These are phyloP conservation scores for Otolemur garnettii DNA, from an alignment of 2,113 vertebrate genomes.

Conservation along the genomic window DNA sequence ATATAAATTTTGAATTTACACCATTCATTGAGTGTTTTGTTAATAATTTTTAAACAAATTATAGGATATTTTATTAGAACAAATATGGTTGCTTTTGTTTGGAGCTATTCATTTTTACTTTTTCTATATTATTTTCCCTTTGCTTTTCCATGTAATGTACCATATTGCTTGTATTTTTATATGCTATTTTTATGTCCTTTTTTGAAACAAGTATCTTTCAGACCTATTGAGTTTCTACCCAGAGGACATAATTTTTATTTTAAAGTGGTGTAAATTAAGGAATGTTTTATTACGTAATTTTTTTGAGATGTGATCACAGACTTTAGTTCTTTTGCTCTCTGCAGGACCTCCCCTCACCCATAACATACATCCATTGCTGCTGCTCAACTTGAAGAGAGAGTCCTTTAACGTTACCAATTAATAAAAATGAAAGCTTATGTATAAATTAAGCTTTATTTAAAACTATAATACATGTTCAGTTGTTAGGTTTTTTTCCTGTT, in stretches of 20 bases:
- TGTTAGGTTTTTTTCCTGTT: neutral
- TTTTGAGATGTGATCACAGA: slow-evolving; percentile 33
- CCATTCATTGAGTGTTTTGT: neutral
- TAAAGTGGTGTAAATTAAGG: slow-evolving; percentile 24
- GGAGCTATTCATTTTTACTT: slow-evolving; percentile 37
- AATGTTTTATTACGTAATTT: slow-evolving; percentile 59
- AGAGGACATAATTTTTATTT: slow-evolving; percentile 47
- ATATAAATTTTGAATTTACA: slow-evolving; percentile 47
- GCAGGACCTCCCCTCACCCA: neutral
- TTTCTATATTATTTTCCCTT: slow-evolving; percentile 42
- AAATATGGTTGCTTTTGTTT: slow-evolving; percentile 46
- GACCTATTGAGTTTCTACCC: slow-evolving; percentile 15
- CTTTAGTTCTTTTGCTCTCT: slow-evolving; percentile 39
- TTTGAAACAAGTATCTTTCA: slow-evolving; percentile 34
- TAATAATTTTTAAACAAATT: slow-evolving; percentile 56
- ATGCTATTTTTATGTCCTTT: slow-evolving; percentile 41
- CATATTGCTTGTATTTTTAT: slow-evolving; percentile 38
- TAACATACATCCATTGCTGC: neutral
- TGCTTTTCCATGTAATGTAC: slow-evolving; percentile 56
- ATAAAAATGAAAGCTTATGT: slow-evolving; percentile 37
- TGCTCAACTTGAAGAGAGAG: slow-evolving; percentile 26
- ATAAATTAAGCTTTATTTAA: slow-evolving; percentile 51
- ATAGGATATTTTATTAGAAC: slow-evolving; percentile 20
- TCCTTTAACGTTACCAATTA: slow-evolving; percentile 49
- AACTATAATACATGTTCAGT: neutral